Evolutionary conservation across 2,113 vertebrate genomes (phyloP), one percentile per base, ranked within the genome.

Genomic region (Rhineura floridana): DNA sequence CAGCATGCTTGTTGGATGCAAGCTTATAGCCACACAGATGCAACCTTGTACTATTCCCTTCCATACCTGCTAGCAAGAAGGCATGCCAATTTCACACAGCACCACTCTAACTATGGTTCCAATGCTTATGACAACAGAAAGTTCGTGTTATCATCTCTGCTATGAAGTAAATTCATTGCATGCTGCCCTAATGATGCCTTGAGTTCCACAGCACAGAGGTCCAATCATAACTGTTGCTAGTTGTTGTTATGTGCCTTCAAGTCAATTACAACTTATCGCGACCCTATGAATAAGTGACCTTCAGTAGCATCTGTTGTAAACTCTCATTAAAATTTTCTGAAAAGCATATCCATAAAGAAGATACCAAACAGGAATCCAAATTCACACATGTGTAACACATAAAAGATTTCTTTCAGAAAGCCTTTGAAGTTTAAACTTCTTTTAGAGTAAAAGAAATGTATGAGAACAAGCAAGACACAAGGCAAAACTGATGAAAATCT

Each of bases 61-160:
- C n/a, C n/a, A 84, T 93, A 91, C 87, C 75, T 93, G 90, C 90
- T 93, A 91, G 92, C 93, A 94, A 94, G 92, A 93, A 93, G 93
- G 93, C 93, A 95, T 77, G 89, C 91, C 94, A 90, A 90, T 69
- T 88, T 92, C 91, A 90, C 33, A 23, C 48, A 93, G 82, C 1
- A 8, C 59, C 21, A 50, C 50, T 0, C 48, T 83, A 89, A 0
- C 28, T 88, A 65, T 48, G 17, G 19, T 59, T 59, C 55, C 39
- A 55, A 59, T 83, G 81, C 83, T 70, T 48, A 65, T 42, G 75
- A 65, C 70, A 88, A 85, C 81, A 85, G 89, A 93, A 75, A 85
- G 90, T n/a, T n/a, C n/a, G n/a, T n/a, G n/a, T n/a, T n/a, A n/a
- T n/a, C 62, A 88, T 82, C 63, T 81, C 87, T 86, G 81, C 84